A percentile compares a stretch with the other conserved stretches of the same genome.
These are phyloP conservation scores for fruit fly (Drosophila melanogaster) DNA, from an alignment of 1,140 invertebrate species.

Conservation along the genomic window DNA sequence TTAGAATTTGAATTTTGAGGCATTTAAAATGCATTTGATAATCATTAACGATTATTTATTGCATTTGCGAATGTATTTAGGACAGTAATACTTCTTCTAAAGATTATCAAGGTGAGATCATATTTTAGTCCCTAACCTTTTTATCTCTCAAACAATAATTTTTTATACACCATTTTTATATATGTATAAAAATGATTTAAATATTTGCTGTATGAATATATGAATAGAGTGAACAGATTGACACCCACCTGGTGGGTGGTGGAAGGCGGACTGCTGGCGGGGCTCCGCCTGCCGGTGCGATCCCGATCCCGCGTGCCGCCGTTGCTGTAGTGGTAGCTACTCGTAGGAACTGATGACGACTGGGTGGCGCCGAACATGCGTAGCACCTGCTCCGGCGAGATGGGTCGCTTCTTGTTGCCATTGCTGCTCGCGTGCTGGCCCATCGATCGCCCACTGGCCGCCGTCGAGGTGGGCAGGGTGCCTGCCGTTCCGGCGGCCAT, in stretches of 20 bases:
- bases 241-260: conserved; percentile 87
- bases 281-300: conserved; percentile 86
- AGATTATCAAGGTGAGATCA: too few relatives aligned
- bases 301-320: conserved; percentile 78
- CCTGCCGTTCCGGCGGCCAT: conserved; percentile 85
- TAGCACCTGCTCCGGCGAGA: conserved; percentile 92
- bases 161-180: too few relatives aligned
- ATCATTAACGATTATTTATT: too few relatives aligned
- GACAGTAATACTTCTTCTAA: too few relatives aligned
- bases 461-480: conserved; percentile 81
- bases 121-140: too few relatives aligned
- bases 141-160: too few relatives aligned
- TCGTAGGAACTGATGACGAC: conserved; percentile 85
- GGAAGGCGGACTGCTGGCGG: conserved; percentile 90
- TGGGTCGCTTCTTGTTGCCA: conserved; percentile 88
- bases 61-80: too few relatives aligned
- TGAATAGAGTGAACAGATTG: too few relatives aligned
- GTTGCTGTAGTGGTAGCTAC: conserved; percentile 84
- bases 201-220: too few relatives aligned
- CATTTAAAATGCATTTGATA: too few relatives aligned
- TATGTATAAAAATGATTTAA: too few relatives aligned
- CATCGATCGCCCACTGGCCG: conserved; percentile 64
- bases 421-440: conserved; percentile 57
- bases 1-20: too few relatives aligned
- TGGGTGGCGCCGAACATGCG: conserved; percentile 87